These are phyloP conservation scores for Laspeyria flexula DNA, from an alignment of 2,888 invertebrate species.

Conservation along the genomic window DNA sequence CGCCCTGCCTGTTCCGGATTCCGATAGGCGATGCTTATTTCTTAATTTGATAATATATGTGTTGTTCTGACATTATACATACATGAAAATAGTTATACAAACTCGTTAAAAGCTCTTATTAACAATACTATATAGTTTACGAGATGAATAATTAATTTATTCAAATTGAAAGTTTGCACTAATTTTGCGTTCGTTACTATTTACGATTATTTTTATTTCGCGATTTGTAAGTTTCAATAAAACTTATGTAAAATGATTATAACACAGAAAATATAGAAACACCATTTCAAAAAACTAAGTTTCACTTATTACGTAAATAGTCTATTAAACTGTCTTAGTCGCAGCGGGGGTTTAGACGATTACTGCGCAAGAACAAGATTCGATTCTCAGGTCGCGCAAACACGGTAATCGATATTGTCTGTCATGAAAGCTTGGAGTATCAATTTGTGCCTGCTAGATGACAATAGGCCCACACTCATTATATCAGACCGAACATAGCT, in stretches of 20 bases:
- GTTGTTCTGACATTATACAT: too few species aligned
- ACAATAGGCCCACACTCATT: too few species aligned
- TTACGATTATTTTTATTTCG: neutral
- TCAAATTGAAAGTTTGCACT: neutral
- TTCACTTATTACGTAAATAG: neutral
- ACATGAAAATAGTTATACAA: neutral
- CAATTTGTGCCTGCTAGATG: too few species aligned
- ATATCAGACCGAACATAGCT: too few species aligned
- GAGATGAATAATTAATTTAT: neutral
- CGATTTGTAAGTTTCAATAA: neutral
- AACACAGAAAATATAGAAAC: neutral
- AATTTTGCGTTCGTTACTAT: neutral
- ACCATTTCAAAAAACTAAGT: neutral
- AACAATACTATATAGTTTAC: neutral
- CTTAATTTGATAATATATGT: too few species aligned
- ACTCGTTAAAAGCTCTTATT: neutral
- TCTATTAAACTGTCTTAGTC: neutral
- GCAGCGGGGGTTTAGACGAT: too few species aligned
- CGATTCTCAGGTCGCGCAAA: too few species aligned
- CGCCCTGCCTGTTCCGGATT: too few species aligned
- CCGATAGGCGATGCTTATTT: too few species aligned
- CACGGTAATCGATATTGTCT: too few species aligned
- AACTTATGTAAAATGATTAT: constrained; percentile 1
- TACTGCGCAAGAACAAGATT: too few species aligned
- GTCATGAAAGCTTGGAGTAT: too few species aligned